A percentile compares a stretch with the other conserved stretches of the same genome.
phyloP scores from a whole-genome alignment of 2,888 invertebrate genomes.

The Plebejus argus region DNA sequence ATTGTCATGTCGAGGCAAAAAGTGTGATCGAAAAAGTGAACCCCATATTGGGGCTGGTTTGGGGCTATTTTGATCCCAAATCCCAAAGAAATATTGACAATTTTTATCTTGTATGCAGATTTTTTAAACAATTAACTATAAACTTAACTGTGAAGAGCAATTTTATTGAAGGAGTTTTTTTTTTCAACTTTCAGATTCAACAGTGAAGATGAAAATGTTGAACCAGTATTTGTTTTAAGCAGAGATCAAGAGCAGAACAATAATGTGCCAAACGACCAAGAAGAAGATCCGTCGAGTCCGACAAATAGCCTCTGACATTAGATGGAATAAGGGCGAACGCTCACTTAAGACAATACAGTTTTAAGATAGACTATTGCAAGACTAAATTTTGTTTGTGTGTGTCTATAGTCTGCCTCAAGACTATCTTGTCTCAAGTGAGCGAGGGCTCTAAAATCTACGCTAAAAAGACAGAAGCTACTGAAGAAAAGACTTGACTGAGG shows the following conservation, averaged over 20 bases:
- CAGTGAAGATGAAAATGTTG: slow-evolving; percentile 64
- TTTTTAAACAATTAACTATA: too few relatives aligned
- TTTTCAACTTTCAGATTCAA: slow-evolving; percentile 57
- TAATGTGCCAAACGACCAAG: slow-evolving; percentile 55
- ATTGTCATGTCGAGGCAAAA: too few relatives aligned
- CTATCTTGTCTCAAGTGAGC: not conserved
- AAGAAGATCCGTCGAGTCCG: slow-evolving; percentile 48
- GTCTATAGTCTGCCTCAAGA: not conserved
- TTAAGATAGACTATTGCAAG: not conserved
- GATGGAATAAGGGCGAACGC: not conserved
- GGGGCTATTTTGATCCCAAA: too few relatives aligned
- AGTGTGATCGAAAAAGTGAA: too few relatives aligned
- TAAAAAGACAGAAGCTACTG: slow-evolving; percentile 23
- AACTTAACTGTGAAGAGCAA: too few relatives aligned
- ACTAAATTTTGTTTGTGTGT: not conserved
- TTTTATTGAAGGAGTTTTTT: not conserved
- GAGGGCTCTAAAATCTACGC: slow-evolving; percentile 24
- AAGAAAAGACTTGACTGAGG: slow-evolving; percentile 30
- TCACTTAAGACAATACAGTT: not conserved
- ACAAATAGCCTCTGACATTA: slow-evolving; percentile 53
- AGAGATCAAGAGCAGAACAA: slow-evolving; percentile 65
- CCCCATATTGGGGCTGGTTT: too few relatives aligned
- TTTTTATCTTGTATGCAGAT: too few relatives aligned
- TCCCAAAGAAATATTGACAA: too few relatives aligned
- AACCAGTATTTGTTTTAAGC: slow-evolving; percentile 63